These are phyloP conservation scores for Hololepta plana DNA, from an alignment of 2,888 invertebrate species.

Conservation along the genomic window DNA sequence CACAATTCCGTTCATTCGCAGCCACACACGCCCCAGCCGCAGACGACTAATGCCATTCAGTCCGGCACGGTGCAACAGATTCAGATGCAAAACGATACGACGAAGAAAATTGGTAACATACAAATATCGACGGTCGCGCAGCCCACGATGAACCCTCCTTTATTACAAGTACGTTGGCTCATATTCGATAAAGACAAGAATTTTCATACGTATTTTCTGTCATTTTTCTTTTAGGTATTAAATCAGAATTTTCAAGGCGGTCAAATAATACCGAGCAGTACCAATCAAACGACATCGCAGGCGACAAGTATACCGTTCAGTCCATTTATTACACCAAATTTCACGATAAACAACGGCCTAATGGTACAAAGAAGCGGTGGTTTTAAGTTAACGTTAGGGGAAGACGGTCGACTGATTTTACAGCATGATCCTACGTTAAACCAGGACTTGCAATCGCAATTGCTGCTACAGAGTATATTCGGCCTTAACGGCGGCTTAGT, in stretches of 20 bases:
- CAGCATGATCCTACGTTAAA: slow-evolving; percentile 43
- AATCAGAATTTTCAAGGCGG: slow-evolving; percentile 24
- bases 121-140: slow-evolving; percentile 23
- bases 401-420: slow-evolving; percentile 46
- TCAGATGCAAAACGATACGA: slow-evolving; percentile 14
- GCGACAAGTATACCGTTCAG: slow-evolving; percentile 19
- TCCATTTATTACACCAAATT: slow-evolving; percentile 23
- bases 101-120: slow-evolving; percentile 20
- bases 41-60: slow-evolving; percentile 8
- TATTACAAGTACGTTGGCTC: no score
- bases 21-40: slow-evolving; percentile 9
- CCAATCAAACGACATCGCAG: slow-evolving; percentile 15
- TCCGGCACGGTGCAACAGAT: slow-evolving; percentile 11
- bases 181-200: not conserved
- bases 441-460: slow-evolving; percentile 27
- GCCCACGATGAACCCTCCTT: slow-evolving; percentile 15
- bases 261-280: slow-evolving; percentile 19
- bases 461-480: slow-evolving; percentile 26
- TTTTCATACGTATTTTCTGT: slow-evolving; percentile 1
- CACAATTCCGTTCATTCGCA: slow-evolving; percentile 18
- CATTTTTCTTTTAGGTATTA: slow-evolving; percentile 16
- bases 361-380: slow-evolving; percentile 40
- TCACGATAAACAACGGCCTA: slow-evolving; percentile 25
- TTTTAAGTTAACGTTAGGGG: slow-evolving; percentile 44
- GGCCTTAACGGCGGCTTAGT: slow-evolving; percentile 25